phyloP scores from a whole-genome alignment of 2,797 vertebrate genomes.

The Ceyx erithaca region DNA sequence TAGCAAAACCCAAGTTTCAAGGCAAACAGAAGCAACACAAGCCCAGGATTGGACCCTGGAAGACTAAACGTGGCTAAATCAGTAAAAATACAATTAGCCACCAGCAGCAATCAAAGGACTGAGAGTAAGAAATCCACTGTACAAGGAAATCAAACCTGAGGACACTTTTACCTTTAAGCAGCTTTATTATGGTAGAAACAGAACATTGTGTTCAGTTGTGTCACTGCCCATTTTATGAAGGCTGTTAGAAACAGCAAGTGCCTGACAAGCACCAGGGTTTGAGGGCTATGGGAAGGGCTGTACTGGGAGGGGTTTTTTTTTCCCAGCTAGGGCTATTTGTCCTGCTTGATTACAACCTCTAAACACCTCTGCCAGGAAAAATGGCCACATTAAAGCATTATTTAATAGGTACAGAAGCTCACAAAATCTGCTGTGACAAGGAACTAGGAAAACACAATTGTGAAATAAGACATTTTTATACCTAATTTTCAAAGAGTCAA shows the following conservation, averaged over 20 bases:
- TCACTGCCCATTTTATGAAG: not conserved
- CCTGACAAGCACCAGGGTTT: not conserved
- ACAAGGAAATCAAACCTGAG: not conserved
- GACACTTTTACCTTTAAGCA: not conserved
- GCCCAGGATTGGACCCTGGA: not conserved
- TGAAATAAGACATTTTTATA: not conserved
- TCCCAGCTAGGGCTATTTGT: not conserved
- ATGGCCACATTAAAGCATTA: not conserved
- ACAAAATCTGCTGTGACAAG: not conserved
- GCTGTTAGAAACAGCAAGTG: not conserved
- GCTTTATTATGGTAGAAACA: not conserved
- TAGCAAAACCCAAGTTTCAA: not conserved
- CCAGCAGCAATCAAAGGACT: not conserved
- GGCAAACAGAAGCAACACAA: not conserved
- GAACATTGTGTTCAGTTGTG: not conserved
- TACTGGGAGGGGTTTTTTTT: not conserved
- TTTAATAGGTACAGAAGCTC: not conserved
- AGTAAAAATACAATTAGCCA: not conserved
- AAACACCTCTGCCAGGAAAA: not conserved
- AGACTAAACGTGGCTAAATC: not conserved
- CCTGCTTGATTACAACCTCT: not conserved
- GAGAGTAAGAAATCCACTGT: not conserved
- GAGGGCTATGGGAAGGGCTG: conserved; percentile 1
- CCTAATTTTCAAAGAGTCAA: not conserved
- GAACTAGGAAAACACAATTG: not conserved